A percentile compares a stretch with the other conserved stretches of the same genome.
Conservation (phyloP, 2,797 vertebrate genomes). For the Acridotheres tristis region DNA sequence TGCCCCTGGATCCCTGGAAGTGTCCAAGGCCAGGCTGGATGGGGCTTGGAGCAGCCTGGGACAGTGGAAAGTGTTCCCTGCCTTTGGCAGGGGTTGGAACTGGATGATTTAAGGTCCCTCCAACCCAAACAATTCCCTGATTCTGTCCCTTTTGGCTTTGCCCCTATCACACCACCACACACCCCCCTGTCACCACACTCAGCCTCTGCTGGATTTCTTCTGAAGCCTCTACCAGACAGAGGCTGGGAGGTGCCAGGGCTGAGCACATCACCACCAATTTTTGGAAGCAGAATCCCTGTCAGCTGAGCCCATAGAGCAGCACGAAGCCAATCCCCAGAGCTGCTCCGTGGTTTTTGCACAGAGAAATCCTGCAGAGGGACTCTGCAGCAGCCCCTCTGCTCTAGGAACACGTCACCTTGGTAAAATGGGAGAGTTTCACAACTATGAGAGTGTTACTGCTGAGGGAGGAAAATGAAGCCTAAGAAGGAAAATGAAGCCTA, state of each 20-base stretch:
- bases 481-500: background rate
- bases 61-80: no score
- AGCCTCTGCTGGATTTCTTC: background rate
- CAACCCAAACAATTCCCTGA: no score
- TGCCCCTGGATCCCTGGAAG: no score
- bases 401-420: background rate
- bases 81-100: no score
- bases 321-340: accelerated
- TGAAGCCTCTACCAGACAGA: background rate
- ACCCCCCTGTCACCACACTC: background rate
- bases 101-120: no score
- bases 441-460: accelerated
- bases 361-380: background rate
- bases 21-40: no score
- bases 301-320: background rate
- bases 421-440: background rate
- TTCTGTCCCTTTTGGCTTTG: background rate
- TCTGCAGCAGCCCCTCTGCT: background rate
- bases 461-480: background rate
- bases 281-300: background rate
- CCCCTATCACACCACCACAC: accelerated
- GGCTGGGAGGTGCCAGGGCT: background rate
- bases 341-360: background rate
- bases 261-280: background rate
- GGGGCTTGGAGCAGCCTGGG: no score